Percentiles rank a stretch among this genome's conserved stretches.
Evolutionary conservation across 37 sponge, comb jelly and placozoan species (phyloP).

Genomic region (Aplysina aerophoba): DNA sequence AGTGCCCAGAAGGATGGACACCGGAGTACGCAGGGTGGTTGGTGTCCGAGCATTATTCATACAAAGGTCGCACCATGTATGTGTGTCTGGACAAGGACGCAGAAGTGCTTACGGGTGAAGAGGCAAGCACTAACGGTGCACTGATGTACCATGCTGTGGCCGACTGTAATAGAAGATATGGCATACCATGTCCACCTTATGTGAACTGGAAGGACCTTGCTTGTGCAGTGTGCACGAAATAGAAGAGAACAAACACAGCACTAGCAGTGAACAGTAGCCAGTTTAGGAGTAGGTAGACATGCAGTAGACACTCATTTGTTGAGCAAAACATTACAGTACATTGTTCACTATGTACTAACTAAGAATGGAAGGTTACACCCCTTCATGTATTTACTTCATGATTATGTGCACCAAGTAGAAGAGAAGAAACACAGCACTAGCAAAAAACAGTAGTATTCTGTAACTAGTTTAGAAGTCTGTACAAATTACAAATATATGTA

Average conservation of each 20-base stretch:
- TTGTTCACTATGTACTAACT: too few species aligned
- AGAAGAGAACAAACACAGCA: background rate
- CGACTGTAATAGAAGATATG: slow-evolving; percentile 35
- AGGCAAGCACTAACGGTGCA: slow-evolving; percentile 22
- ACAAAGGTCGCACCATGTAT: slow-evolving; percentile 29
- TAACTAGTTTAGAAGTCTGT: too few species aligned
- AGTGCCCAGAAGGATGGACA: slow-evolving; percentile 50
- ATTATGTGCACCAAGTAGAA: too few species aligned
- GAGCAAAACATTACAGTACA: too few species aligned
- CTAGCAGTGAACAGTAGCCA: too few species aligned
- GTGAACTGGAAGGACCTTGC: slow-evolving; percentile 38
- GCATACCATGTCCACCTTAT: slow-evolving; percentile 54
- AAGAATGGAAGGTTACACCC: too few species aligned
- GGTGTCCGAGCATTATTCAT: slow-evolving; percentile 21
- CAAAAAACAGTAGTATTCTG: too few species aligned
- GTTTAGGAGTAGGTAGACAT: too few species aligned
- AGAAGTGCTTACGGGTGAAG: slow-evolving; percentile 26
- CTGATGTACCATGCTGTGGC: slow-evolving; percentile 45
- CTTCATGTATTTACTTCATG: too few species aligned
- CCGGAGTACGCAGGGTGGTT: slow-evolving; percentile 62
- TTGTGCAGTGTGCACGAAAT: slow-evolving; percentile 62
- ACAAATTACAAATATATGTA: background rate
- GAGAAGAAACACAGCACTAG: too few species aligned
- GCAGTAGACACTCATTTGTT: too few species aligned
- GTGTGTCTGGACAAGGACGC: slow-evolving; percentile 58